These are phyloP conservation scores for Picathartes gymnocephalus DNA, from an alignment of 2,113 vertebrate species.

Conservation along the genomic window DNA sequence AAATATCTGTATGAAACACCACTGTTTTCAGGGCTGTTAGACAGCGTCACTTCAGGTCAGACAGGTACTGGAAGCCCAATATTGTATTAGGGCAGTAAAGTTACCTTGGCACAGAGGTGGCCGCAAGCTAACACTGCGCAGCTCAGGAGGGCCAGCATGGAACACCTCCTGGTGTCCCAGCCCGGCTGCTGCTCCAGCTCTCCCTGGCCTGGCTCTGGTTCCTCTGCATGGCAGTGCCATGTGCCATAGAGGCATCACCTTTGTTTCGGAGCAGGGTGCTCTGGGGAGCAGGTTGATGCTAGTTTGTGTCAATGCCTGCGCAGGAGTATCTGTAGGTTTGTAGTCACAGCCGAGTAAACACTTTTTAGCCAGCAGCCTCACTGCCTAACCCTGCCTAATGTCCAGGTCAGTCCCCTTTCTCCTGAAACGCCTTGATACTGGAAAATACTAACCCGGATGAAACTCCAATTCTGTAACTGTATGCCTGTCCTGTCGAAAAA, in stretches of 20 bases:
- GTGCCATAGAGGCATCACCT: not conserved
- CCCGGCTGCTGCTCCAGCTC: not conserved
- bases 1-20: constrained; percentile 23
- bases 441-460: not conserved
- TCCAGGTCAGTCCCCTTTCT: not conserved
- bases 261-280: not conserved
- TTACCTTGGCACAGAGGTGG: not conserved
- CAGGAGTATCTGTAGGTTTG: not conserved
- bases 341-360: not conserved
- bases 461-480: not conserved
- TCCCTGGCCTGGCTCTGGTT: not conserved
- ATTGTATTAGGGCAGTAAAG: not conserved
- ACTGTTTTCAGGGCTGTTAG: not conserved
- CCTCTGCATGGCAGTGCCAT: rapidly evolving
- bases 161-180: not conserved
- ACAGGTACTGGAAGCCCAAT: not conserved
- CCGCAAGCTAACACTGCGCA: rapidly evolving
- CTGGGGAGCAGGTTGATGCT: not conserved
- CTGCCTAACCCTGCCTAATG: not conserved
- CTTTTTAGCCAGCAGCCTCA: not conserved
- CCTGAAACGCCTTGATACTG: not conserved
- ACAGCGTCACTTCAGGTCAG: not conserved
- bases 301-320: not conserved
- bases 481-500: not conserved
- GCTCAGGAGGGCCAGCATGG: not conserved